Evolutionary conservation across 2,888 invertebrate genomes (phyloP).

Genomic region (Oscheius sp.): DNA sequence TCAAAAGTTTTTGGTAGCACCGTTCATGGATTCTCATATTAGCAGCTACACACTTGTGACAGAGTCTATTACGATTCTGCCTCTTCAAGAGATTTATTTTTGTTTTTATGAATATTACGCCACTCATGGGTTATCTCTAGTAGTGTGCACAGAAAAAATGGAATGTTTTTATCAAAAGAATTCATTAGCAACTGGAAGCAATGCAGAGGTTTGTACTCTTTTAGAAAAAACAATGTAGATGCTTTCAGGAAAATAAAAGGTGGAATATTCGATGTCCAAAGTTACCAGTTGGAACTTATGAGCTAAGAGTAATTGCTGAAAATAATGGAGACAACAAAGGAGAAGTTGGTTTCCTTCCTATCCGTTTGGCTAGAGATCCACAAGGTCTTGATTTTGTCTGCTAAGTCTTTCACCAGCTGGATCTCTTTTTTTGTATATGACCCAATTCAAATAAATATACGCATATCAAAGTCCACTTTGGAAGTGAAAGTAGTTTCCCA

Average conservation of each 20-base stretch:
- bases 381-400: constrained; percentile 31
- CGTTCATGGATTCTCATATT: constrained; percentile 49
- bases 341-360: constrained; percentile 60
- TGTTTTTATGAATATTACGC: constrained; percentile 62
- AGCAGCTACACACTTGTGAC: constrained; percentile 52
- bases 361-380: constrained; percentile 49
- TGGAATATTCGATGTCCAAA: constrained; percentile 59
- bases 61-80: constrained; percentile 41
- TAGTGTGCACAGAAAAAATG: constrained; percentile 57
- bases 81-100: constrained; percentile 55
- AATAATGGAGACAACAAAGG: constrained; percentile 58
- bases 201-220: constrained; percentile 24
- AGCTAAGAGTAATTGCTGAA: constrained; percentile 60
- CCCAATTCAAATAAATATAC: neutral
- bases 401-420: constrained; percentile 2
- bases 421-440: neutral
- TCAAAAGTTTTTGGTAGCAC: constrained; percentile 52
- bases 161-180: constrained; percentile 60
- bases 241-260: constrained; percentile 45
- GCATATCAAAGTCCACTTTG: neutral
- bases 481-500: neutral
- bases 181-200: constrained; percentile 39
- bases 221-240: too few species aligned
- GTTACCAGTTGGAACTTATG: constrained; percentile 55
- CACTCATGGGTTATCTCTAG: constrained; percentile 49